These are phyloP conservation scores for Aix galericulata DNA, from an alignment of 2,113 vertebrate species.

Conservation along the genomic window DNA sequence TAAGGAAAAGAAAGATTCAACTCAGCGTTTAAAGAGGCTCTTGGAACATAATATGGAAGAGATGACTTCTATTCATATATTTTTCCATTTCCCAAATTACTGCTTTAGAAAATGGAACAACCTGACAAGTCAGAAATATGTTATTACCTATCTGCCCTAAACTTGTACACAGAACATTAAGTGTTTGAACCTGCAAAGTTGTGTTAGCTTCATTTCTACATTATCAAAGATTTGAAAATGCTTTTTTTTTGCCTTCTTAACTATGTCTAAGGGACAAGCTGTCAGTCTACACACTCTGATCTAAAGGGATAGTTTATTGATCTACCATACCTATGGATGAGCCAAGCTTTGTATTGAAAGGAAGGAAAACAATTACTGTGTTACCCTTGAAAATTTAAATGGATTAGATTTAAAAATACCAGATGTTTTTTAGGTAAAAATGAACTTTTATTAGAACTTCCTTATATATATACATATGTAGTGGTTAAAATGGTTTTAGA, in stretches of 20 bases:
- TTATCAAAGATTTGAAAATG: not conserved
- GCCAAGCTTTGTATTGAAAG: not conserved
- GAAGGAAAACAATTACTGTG: not conserved
- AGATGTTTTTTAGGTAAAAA: not conserved
- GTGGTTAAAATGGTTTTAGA: not conserved
- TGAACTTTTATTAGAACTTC: not conserved
- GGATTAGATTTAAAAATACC: not conserved
- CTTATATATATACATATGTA: no score
- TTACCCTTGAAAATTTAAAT: not conserved
- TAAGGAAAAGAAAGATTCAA: not conserved
- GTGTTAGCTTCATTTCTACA: not conserved
- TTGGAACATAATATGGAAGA: conserved; percentile 22
- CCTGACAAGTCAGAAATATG: conserved; percentile 5
- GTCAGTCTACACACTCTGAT: not conserved
- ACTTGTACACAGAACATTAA: not conserved
- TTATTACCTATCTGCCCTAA: not conserved
- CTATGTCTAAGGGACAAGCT: not conserved
- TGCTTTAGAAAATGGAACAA: not conserved
- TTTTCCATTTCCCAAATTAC: conserved; percentile 36
- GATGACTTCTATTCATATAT: not conserved
- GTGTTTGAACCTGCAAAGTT: not conserved
- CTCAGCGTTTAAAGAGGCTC: conserved; percentile 12
- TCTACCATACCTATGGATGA: not conserved
- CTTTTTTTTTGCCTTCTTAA: not conserved
- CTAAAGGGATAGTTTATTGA: not conserved